Evolutionary conservation across 2,113 vertebrate genomes (phyloP), one percentile per base, ranked within the genome.

Genomic region (Podiceps cristatus): DNA sequence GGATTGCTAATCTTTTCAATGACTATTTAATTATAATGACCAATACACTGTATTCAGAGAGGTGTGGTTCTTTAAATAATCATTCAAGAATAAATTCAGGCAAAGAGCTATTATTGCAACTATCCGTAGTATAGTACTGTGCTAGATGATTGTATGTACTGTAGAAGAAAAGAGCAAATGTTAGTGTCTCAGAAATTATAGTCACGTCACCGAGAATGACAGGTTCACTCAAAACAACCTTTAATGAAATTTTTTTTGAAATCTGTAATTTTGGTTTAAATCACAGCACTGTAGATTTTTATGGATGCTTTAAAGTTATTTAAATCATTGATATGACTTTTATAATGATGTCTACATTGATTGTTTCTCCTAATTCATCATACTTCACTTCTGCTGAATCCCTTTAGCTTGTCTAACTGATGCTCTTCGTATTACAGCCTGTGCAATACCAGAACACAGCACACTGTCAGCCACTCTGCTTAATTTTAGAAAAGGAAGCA

Each of bases 201-300:
- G 73, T 55, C 53, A 0, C 66, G 77, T 95, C 88, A 85, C 56
- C 53, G 10, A 16, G 40, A 92, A 29, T 82, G 94, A 91, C 95
- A 96, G 53, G 15, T 75, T 93, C 93, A 79, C 44, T 94, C 84
- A 73, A 95, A 97, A 96, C 94, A 96, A 18, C 20, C 1, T 40
- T 86, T 77, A 59, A 37, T 25, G 55, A 13, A 6, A 2, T 2
- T 60, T 67, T 83, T 35, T 17, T 23, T 18, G 0, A 31, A 73
- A 18, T 52, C 53, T 73, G 62, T 84, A 44, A 66, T 73, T 95
- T 96, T 76, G 84, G 76, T 81, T 93, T 79, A 79, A 93, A 58
- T 90, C 53, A 7, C 69, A 83, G 69, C 52, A 6, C 49, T 22
- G 66, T 24, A 45, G 49, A 68, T 27, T 73, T 77, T 94, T 50